phyloP scores from a whole-genome alignment of 1,140 invertebrate species.

The Yoshiicerus persimilis region DNA sequence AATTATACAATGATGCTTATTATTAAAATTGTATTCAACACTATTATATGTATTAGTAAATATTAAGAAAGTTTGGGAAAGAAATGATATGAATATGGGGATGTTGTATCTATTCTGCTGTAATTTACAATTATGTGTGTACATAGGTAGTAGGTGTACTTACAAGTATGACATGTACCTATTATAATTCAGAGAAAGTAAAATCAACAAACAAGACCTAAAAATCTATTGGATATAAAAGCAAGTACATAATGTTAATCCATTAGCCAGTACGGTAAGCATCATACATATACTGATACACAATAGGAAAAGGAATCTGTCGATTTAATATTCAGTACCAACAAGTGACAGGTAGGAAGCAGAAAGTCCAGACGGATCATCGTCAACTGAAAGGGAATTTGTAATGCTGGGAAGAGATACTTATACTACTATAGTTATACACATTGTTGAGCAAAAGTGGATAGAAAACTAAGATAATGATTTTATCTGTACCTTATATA shows the following conservation, averaged over 20 bases:
- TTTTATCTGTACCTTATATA: constrained; percentile 26
- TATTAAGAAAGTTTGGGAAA: neutral
- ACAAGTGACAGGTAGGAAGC: neutral
- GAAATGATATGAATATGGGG: neutral
- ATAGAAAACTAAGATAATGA: neutral
- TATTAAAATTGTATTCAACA: neutral
- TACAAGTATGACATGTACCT: neutral
- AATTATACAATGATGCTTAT: neutral
- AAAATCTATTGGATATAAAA: too few relatives aligned
- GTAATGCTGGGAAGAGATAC: too few relatives aligned
- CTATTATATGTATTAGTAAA: constrained; percentile 15
- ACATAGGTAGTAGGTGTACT: neutral
- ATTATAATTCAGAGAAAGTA: neutral
- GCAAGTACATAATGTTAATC: too few relatives aligned
- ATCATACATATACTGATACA: too few relatives aligned
- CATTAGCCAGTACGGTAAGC: too few relatives aligned
- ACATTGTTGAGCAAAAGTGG: neutral
- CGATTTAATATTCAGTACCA: too few relatives aligned
- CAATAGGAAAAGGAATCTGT: neutral
- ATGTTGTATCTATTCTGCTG: neutral
- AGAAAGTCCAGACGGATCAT: neutral
- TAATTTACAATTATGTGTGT: neutral
- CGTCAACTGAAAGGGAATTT: neutral
- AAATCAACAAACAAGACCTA: neutral
- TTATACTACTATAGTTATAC: neutral